Conservation (phyloP, 2,888 invertebrate species). For the Drosophila hawaiiensis region DNA sequence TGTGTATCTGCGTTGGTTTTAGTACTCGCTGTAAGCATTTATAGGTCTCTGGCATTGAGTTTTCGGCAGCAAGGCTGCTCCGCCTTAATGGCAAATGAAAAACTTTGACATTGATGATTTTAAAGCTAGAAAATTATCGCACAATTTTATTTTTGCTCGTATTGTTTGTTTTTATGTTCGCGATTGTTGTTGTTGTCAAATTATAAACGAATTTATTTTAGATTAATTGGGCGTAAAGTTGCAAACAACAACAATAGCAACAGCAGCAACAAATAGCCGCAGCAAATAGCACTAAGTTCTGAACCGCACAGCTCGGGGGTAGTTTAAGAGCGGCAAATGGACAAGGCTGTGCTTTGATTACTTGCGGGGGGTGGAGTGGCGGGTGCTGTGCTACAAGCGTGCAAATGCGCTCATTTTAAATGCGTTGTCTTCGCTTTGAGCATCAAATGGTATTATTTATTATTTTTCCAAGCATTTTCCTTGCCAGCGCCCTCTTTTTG, state of each 20-base stretch:
- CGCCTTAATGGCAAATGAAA: slow-evolving; percentile 16
- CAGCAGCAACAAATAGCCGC: slow-evolving; percentile 37
- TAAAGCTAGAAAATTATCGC: slow-evolving; percentile 68
- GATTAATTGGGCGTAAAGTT: slow-evolving; percentile 84
- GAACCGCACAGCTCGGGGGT: slow-evolving; percentile 43
- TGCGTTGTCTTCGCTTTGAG: slow-evolving; percentile 75
- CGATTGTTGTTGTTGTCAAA: slow-evolving; percentile 73
- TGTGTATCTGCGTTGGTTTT: neutral
- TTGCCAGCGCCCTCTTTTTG: slow-evolving; percentile 18
- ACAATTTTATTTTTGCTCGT: slow-evolving; percentile 23
- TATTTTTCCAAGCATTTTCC: slow-evolving; percentile 60
- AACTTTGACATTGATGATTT: slow-evolving; percentile 69
- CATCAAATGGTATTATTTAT: slow-evolving; percentile 80
- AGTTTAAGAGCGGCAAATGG: slow-evolving; percentile 18
- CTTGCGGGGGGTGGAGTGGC: neutral
- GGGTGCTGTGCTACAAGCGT: slow-evolving; percentile 58
- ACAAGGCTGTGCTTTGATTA: slow-evolving; percentile 35
- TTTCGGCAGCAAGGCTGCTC: neutral
- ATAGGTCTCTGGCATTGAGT: slow-evolving; percentile 40
- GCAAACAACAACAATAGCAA: slow-evolving; percentile 67
- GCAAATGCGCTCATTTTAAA: slow-evolving; percentile 76
- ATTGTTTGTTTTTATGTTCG: slow-evolving; percentile 11
- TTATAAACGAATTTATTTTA: slow-evolving; percentile 84
- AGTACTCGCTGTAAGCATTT: slow-evolving; percentile 5
- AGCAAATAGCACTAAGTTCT: slow-evolving; percentile 37